Percentiles rank a stretch among this genome's conserved stretches.
Evolutionary conservation across 2,113 vertebrate genomes (phyloP).

Genomic region (Ptilonorhynchus violaceus): DNA sequence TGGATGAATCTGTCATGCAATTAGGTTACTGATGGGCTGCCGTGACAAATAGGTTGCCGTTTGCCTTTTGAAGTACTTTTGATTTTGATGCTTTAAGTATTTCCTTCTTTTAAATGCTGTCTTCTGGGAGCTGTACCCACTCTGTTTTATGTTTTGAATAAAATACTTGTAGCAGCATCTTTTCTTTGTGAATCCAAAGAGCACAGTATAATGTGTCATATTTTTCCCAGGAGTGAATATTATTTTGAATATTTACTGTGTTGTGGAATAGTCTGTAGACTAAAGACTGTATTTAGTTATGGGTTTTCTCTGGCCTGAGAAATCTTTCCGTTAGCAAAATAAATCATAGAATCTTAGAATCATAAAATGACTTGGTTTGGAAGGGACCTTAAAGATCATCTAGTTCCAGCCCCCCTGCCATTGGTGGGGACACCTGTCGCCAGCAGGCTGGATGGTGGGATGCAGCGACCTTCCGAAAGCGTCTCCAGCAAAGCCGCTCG

Average conservation of each 20-base stretch:
- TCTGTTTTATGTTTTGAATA: conserved; percentile 28
- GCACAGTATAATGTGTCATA: background rate
- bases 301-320: background rate
- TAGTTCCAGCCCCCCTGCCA: background rate
- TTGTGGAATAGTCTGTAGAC: background rate
- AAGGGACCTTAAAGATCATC: background rate
- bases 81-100: conserved; percentile 54
- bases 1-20: conserved; percentile 46
- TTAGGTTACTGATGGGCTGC: conserved; percentile 39
- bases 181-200: background rate
- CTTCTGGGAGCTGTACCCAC: background rate
- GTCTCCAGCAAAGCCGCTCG: too few species aligned
- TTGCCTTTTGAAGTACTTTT: conserved; percentile 50
- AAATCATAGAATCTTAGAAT: background rate
- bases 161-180: background rate
- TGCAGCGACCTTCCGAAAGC: too few species aligned
- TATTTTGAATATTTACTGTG: background rate
- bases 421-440: too few species aligned
- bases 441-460: too few species aligned
- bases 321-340: background rate
- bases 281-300: background rate
- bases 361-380: background rate
- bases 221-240: conserved; percentile 12
- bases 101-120: conserved; percentile 33
- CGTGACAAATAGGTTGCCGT: conserved; percentile 4